These are phyloP conservation scores for Argya squamiceps DNA, from an alignment of 2,797 vertebrate genomes.

Conservation along the genomic window DNA sequence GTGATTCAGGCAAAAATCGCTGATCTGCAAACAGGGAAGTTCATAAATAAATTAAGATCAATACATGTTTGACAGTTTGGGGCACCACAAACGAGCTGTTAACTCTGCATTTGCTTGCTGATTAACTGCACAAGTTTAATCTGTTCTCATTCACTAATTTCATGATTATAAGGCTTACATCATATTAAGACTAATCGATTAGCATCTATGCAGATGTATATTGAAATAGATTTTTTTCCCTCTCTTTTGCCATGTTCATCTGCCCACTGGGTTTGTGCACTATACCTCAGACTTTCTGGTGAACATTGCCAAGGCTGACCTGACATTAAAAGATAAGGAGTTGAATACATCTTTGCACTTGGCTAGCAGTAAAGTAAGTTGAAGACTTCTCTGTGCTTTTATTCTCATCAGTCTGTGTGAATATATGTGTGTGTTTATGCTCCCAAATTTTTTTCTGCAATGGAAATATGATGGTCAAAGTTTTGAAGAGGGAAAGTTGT, in stretches of 20 bases:
- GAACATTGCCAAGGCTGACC: conserved; percentile 80
- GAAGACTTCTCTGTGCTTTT: neutral
- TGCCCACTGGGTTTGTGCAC: neutral
- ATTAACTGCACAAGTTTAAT: neutral
- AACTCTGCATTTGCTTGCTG: neutral
- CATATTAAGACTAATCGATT: neutral
- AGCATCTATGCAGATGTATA: neutral
- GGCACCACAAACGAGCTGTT: neutral
- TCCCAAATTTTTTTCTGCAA: neutral
- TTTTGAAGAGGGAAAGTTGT: neutral
- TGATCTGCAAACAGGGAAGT: neutral
- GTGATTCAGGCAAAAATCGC: neutral
- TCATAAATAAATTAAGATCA: neutral
- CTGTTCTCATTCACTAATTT: neutral
- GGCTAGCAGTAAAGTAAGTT: conserved; percentile 90
- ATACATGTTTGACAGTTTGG: neutral
- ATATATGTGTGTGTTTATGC: neutral
- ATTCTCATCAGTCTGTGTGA: neutral
- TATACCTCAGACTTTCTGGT: conserved; percentile 85
- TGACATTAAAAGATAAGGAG: conserved; percentile 86
- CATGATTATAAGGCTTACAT: neutral
- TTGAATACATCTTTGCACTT: conserved; percentile 91
- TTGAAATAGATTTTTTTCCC: neutral
- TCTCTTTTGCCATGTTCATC: neutral
- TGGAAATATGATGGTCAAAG: neutral